Evolutionary conservation across 2,888 invertebrate genomes (phyloP).

Genomic region (Parthenolecanium corni): DNA sequence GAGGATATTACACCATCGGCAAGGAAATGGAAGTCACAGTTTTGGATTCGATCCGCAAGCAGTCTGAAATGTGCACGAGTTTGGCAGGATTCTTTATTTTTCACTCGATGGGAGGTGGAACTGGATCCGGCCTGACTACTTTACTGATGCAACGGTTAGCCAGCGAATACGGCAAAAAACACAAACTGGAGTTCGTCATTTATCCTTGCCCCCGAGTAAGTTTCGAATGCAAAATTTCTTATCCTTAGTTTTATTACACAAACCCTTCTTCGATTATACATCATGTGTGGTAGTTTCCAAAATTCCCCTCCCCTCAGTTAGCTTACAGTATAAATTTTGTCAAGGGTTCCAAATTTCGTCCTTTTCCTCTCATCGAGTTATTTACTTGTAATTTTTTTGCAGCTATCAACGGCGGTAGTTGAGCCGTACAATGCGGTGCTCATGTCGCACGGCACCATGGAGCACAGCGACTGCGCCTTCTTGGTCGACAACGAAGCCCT

Average conservation of each 20-base stretch:
- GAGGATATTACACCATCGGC: conserved; percentile 16
- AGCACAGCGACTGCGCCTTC: conserved; percentile 19
- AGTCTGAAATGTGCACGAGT: conserved; percentile 9
- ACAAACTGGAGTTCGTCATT: conserved; percentile 20
- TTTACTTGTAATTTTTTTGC: background rate
- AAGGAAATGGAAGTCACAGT: conserved; percentile 15
- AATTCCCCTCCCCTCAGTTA: no score
- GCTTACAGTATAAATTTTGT: no score
- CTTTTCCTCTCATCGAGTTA: no score
- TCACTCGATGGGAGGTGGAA: conserved; percentile 23
- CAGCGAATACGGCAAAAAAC: conserved; percentile 8
- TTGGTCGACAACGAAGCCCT: conserved; percentile 15
- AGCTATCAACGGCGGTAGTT: conserved; percentile 6
- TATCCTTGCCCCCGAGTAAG: conserved; percentile 31
- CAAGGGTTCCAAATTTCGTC: no score
- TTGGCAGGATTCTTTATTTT: conserved; percentile 21
- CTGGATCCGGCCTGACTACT: conserved; percentile 16
- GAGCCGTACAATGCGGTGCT: conserved; percentile 15
- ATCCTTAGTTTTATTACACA: no score
- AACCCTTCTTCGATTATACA: no score
- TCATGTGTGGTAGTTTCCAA: no score
- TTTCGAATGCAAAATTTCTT: no score
- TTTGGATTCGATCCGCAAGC: conserved; percentile 4
- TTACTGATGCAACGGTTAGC: conserved; percentile 4
- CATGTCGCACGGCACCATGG: conserved; percentile 15